Base-by-base conservation (phyloP, 2,113 vertebrate genomes). In the Potamarius usumacintae region DNA sequence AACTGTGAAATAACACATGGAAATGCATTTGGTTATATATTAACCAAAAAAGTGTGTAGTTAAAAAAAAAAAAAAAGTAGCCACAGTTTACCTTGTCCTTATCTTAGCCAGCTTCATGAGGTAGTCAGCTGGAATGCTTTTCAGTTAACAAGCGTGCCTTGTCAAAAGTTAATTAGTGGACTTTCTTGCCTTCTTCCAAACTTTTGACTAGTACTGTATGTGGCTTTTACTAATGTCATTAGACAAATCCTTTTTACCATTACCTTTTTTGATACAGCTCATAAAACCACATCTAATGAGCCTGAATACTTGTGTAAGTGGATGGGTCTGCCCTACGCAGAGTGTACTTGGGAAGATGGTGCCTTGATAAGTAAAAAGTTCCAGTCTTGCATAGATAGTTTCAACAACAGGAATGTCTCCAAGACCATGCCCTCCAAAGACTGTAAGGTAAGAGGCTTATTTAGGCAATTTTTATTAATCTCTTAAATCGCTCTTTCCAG, bases 321-420 rank as follows among this genome's bases (percentile, higher is more conserved):
- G 98, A 99, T 99, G 98, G 98, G 98, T 5, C 94, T 99, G 55
- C 97, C 98, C 0, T 99, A 99, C 42, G 96, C 97, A 0, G 98
- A 99, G 88, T 99, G 97, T 92, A 99, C 98, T 94, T 99, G 98
- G 98, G 98, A 99, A 76, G 98, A 99, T 0, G 97, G 97, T 0
- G 97, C 97, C 17, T 90, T 99, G 89, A 95, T 99, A 8, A 93
- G 93, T n/a, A 99, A 96, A 93, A 99, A 99, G 91, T 99, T 98
- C 84, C 96, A 97, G 94, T 92, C 82, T 85, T 99, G 97, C 85
- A 96, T 99, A 0, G 97, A 99, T 89, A 94, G 96, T 93, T 99
- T 99, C 94, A 94, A 92, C 69, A 96, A 91, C 90, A 94, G 98
- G 5, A 97, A 97, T 94, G 96, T 95, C 92, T 97, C 95, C 85